Conservation (phyloP, 2,113 vertebrate species). For the Vulpes vulpes region DNA sequence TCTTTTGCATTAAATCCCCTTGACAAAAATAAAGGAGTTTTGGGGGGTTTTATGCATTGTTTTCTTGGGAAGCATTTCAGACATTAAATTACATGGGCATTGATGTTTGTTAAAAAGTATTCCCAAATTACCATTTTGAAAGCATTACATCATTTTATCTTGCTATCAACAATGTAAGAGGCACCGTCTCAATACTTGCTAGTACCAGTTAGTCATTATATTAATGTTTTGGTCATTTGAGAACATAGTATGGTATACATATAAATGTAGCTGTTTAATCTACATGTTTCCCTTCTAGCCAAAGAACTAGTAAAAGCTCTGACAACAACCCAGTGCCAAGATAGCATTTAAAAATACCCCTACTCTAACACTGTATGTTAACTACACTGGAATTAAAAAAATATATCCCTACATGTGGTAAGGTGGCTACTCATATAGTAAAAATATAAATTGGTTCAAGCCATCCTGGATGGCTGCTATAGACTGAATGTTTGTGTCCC, state of each 20-base stretch:
- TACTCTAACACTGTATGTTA: neutral
- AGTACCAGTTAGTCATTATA: neutral
- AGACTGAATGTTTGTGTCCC: neutral
- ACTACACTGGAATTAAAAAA: neutral
- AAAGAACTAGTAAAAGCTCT: conserved; percentile 14
- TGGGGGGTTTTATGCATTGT: neutral
- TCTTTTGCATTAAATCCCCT: conserved; percentile 2
- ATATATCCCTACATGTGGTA: neutral
- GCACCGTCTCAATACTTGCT: neutral
- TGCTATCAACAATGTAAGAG: neutral
- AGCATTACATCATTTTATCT: neutral
- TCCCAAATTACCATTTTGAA: conserved; percentile 1
- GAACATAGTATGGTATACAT: neutral
- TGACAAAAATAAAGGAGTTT: neutral
- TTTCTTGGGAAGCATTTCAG: conserved; percentile 29
- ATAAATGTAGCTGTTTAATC: conserved; percentile 12
- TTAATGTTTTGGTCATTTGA: conserved; percentile 42
- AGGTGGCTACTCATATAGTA: neutral
- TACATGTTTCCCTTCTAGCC: neutral
- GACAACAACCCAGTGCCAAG: neutral
- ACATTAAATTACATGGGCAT: neutral
- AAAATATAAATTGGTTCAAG: neutral
- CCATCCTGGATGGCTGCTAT: neutral
- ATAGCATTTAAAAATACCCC: neutral
- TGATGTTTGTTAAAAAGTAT: conserved; percentile 20